Conservation (phyloP, 2,797 vertebrate species). For the Sphenodon punctatus region DNA sequence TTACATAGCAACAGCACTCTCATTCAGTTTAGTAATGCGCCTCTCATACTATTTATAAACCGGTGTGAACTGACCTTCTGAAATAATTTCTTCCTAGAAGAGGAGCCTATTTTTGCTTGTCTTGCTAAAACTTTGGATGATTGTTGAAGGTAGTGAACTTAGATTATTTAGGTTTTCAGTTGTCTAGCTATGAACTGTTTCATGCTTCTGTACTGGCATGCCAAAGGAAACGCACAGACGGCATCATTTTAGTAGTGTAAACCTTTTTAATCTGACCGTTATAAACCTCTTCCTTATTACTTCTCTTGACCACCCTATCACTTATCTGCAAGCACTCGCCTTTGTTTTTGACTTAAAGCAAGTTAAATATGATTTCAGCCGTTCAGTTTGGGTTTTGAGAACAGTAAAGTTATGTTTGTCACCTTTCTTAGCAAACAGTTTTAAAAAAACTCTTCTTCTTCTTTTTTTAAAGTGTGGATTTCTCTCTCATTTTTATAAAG, state of each 20-base stretch:
- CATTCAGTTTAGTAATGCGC: no score
- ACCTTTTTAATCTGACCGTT: background rate
- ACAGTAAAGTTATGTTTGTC: accelerated
- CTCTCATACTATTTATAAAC: background rate
- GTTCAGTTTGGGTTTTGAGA: background rate
- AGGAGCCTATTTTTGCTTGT: background rate
- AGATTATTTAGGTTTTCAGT: background rate
- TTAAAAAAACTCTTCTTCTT: no score
- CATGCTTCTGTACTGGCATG: background rate
- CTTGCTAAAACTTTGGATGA: no score
- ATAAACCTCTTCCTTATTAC: no score
- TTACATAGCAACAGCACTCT: background rate
- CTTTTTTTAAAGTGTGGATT: no score
- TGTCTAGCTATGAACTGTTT: background rate
- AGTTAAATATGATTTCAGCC: accelerated
- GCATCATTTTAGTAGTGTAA: background rate
- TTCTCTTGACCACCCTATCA: no score
- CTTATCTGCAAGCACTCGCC: background rate
- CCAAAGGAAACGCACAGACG: background rate
- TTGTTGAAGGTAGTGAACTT: background rate
- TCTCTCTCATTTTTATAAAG: no score
- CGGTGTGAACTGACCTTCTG: background rate
- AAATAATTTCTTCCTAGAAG: background rate
- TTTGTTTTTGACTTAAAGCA: background rate
- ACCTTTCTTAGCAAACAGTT: background rate